Evolutionary conservation across 2,113 vertebrate genomes (phyloP), one percentile per base, ranked within the genome.

Genomic region (Sisor rabdophorus): DNA sequence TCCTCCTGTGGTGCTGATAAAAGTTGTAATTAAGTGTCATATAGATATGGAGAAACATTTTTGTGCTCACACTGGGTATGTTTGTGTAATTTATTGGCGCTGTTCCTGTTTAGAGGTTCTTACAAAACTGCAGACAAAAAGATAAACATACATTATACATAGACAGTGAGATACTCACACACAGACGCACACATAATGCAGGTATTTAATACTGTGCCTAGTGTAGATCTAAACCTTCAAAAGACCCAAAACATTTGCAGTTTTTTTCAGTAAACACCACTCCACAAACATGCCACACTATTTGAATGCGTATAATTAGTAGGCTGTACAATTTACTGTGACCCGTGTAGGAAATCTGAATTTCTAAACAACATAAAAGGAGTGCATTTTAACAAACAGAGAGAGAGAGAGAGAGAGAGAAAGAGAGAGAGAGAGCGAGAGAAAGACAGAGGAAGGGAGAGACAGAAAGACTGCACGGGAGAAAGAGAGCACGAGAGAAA

Each of bases 11-110:
- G 87, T 79, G 82, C 85, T 87, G 86, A 89, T 88, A 86, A 87
- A 89, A 87, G 84, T 88, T 89, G 87, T 90, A 89, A 90, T 89
- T 89, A 90, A 88, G 86, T 89, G 87, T 88, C 88, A 89, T 87
- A 87, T 56, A 85, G 81, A 78, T 77, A 81, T 75, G 77, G 77
- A 82, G 76, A 56, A 74, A 75, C 75, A 73, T 80, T 82, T 84
- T 85, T 79, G 81, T 71, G 80, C 75, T 81, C 71, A 77, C 47
- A 59, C 77, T 81, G 75, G 77, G 80, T 78, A 69, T 75, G 78
- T 82, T 82, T 77, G 80, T 82, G 75, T 80, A 74, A 80, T 80
- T 82, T 75, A 82, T 77, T 80, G 77, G 64, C 70, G 63, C 71
- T 5, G 75, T 64, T 82, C 70, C 58, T 68, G 52, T 75, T 77